Evolutionary conservation across 2,888 invertebrate genomes (phyloP).

Genomic region (Entomobrya multifasciata): DNA sequence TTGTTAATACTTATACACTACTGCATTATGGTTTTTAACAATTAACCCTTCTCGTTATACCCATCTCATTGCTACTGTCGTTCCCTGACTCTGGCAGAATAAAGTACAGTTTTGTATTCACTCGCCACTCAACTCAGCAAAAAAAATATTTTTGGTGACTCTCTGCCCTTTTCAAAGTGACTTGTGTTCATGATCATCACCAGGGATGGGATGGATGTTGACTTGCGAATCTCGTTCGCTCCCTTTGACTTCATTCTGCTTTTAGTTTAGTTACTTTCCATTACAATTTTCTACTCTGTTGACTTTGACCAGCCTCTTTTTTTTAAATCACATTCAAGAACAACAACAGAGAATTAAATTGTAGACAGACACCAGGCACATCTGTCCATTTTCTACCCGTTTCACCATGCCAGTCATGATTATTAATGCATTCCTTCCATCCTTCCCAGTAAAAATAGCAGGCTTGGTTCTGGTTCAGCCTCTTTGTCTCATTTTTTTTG

Average conservation of each 20-base stretch:
- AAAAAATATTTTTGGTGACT: background rate
- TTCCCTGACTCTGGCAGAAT: too few relatives aligned
- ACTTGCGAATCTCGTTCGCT: background rate
- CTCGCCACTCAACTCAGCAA: too few relatives aligned
- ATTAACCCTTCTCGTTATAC: background rate
- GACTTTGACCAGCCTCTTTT: slow-evolving; percentile 30
- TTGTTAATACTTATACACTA: background rate
- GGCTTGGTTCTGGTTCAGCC: slow-evolving; percentile 6
- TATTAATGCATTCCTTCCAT: slow-evolving; percentile 19
- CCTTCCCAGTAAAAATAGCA: too few relatives aligned
- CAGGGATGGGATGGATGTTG: background rate
- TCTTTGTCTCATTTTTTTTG: slow-evolving; percentile 19
- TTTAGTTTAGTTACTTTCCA: background rate
- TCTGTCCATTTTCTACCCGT: slow-evolving; percentile 35
- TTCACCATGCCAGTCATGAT: slow-evolving; percentile 36
- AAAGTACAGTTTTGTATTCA: background rate
- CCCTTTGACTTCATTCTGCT: background rate
- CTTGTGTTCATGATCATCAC: background rate
- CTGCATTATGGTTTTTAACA: background rate
- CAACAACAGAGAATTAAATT: background rate
- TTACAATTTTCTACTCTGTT: slow-evolving; percentile 11
- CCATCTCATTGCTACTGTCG: background rate
- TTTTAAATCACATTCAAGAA: slow-evolving; percentile 2
- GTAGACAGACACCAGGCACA: slow-evolving; percentile 8
- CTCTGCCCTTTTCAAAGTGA: slow-evolving; percentile 10